phyloP scores from a whole-genome alignment of 2,888 invertebrate species.

The Amphipyra tragopoginis region DNA sequence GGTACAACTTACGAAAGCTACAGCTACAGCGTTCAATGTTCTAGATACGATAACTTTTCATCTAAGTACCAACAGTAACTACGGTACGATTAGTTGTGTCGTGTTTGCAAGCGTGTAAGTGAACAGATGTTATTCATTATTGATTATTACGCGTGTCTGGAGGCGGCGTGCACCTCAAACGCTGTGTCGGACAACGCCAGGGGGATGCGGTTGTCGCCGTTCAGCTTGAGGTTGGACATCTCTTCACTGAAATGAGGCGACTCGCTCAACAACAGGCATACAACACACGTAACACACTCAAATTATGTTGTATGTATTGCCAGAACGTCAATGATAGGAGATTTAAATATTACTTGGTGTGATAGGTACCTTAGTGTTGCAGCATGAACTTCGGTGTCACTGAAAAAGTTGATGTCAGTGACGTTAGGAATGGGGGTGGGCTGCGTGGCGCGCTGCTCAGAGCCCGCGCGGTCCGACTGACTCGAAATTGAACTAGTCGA shows the following conservation, averaged over 20 bases:
- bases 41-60: constrained; percentile 19
- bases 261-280: constrained; percentile 58
- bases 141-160: constrained; percentile 86
- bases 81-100: constrained; percentile 45
- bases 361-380: constrained; percentile 88
- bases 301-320: constrained; percentile 6
- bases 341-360: neutral
- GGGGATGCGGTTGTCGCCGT: constrained; percentile 87
- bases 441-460: constrained; percentile 80
- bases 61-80: constrained; percentile 15
- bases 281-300: constrained; percentile 23
- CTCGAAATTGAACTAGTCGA: constrained; percentile 89
- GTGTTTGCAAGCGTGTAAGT: constrained; percentile 70
- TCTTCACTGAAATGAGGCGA: constrained; percentile 85
- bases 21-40: constrained; percentile 21
- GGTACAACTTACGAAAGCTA: constrained; percentile 41
- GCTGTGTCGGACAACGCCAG: constrained; percentile 88
- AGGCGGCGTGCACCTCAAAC: constrained; percentile 88
- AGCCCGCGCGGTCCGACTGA: constrained; percentile 87
- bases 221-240: constrained; percentile 88
- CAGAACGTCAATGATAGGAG: constrained; percentile 8
- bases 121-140: constrained; percentile 63
- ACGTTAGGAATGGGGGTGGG: constrained; percentile 77
- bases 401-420: constrained; percentile 93
- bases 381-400: constrained; percentile 96